A percentile compares a stretch with the other conserved stretches of the same genome.
These are phyloP conservation scores for Globia sparganii DNA, from an alignment of 2,888 invertebrate genomes.

Conservation along the genomic window DNA sequence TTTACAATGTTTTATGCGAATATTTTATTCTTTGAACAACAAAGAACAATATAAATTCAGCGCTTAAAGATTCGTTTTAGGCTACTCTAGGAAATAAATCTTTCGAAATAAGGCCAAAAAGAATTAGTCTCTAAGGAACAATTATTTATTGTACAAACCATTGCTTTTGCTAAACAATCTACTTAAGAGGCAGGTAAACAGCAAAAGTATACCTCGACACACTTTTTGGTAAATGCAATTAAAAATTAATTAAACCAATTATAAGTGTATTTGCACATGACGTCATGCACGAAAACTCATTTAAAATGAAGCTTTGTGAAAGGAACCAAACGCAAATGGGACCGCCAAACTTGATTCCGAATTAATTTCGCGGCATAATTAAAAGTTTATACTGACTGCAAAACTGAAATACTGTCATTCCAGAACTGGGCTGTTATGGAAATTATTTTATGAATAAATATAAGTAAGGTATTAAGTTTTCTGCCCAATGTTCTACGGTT, in stretches of 20 bases:
- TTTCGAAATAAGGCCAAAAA: background rate
- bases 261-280: conserved; percentile 21
- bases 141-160: conserved; percentile 3
- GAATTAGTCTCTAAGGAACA: background rate
- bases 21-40: too few species aligned
- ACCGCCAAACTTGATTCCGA: conserved; percentile 70
- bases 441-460: conserved; percentile 70
- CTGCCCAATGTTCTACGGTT: conserved; percentile 25
- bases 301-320: conserved; percentile 51
- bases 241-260: conserved; percentile 25
- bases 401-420: conserved; percentile 73
- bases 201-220: too few species aligned
- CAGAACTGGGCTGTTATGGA: conserved; percentile 59
- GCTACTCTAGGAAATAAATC: conserved; percentile 7
- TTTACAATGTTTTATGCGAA: background rate
- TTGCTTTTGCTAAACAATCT: background rate
- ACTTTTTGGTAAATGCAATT: background rate
- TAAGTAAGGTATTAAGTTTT: conserved; percentile 22
- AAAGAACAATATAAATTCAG: background rate
- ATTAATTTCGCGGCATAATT: conserved; percentile 81
- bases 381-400: conserved; percentile 75
- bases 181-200: background rate
- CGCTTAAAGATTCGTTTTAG: background rate
- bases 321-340: conserved; percentile 51
- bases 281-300: conserved; percentile 53